Evolutionary conservation across 2,113 vertebrate genomes (phyloP).

Genomic region (Dolichallabes microphthalmus): DNA sequence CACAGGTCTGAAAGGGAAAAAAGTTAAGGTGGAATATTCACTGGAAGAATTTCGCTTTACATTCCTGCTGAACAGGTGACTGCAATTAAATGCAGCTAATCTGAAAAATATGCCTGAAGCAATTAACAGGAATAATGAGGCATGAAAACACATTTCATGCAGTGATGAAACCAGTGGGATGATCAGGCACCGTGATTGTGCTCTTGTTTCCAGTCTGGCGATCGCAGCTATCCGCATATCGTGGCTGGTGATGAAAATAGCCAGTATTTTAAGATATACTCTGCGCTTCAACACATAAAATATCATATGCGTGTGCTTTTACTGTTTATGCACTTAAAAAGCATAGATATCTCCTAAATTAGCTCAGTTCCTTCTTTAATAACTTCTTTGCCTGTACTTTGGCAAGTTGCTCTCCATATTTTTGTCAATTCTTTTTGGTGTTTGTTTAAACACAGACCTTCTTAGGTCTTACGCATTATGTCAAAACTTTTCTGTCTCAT

Average conservation of each 20-base stretch:
- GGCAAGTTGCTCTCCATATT: background rate
- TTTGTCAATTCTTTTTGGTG: background rate
- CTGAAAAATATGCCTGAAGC: conserved; percentile 43
- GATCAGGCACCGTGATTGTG: conserved; percentile 11
- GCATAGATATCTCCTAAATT: background rate
- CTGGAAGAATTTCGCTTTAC: conserved; percentile 1
- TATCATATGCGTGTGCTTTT: no score
- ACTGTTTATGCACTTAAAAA: background rate
- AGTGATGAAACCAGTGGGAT: conserved; percentile 34
- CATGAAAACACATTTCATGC: conserved; percentile 50
- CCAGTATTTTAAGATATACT: background rate
- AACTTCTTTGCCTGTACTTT: background rate
- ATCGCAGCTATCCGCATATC: background rate
- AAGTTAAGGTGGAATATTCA: background rate
- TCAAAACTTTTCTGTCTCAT: background rate
- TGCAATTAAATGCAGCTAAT: conserved; percentile 51
- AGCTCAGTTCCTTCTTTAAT: background rate
- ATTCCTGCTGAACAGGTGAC: conserved; percentile 48
- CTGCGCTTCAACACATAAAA: conserved; percentile 13
- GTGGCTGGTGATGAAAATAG: background rate
- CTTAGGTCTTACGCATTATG: background rate
- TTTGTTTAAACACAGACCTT: background rate
- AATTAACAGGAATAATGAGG: conserved; percentile 56
- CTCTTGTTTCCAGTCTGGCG: conserved; percentile 26
- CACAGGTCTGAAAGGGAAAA: conserved; percentile 21